Base-by-base conservation (phyloP, 2,797 vertebrate genomes). In the Melanotaenia trifasciata region DNA sequence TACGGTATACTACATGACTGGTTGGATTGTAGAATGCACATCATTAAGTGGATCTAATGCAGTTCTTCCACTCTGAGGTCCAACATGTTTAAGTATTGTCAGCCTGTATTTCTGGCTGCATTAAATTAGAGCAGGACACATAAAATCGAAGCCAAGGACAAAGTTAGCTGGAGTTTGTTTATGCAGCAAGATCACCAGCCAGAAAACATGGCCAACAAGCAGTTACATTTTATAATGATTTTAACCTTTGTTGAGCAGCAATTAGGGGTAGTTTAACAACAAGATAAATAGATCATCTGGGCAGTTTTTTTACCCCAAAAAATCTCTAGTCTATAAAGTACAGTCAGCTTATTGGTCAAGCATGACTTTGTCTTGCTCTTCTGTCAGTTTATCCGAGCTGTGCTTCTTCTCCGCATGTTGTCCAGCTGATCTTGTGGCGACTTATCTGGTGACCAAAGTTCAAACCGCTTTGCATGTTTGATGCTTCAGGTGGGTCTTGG, bases 91-190 rank as follows among this genome's bases (percentile, higher is more conserved):
- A 53, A 53, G 43, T 4, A 45, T 6, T 6, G 43, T 5, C 43
- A 45, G 16, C 6, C 4, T 24, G 50, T 26, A 24, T 53, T 53
- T 28, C 43, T 70, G 33, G 28, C 43, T 51, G 4, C 38, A 43
- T 38, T 73, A 6, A 20, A 38, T 69, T 68, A 66, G 38, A 65
- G 40, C 20, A 16, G 36, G 33, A 43, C n/a, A 43, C 24, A 32
- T 58, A 36, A 64, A 4, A 53, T 65, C 54, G 30, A 58, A 57
- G 28, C 54, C 66, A 60, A 77, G 53, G 36, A 58, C 68, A 33
- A 60, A 57, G 68, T 11, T 32, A 50, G 43, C 68, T 57, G 30
- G 24, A 74, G 38, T n/a, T 51, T 16, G 24, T 13, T 64, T n/a
- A 33, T 59, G 30, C 54, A 35, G 8, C 28, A 10, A 72, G 62